Percentiles rank a stretch among this genome's conserved stretches.
Conservation (phyloP, 1,140 invertebrate species). For the Conopomorpha cramerella region DNA sequence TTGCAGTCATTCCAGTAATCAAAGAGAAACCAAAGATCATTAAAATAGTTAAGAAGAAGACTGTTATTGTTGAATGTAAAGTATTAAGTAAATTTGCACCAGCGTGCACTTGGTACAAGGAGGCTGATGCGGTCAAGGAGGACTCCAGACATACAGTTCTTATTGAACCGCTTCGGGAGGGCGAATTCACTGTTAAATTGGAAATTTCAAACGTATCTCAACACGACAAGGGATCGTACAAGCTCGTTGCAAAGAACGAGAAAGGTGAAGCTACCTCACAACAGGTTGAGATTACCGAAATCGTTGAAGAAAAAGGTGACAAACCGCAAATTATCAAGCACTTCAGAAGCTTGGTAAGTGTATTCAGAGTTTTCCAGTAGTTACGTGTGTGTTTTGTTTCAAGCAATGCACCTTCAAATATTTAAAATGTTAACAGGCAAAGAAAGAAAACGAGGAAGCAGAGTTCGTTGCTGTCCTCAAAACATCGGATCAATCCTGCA, state of each 20-base stretch:
- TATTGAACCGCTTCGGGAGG: conserved; percentile 80
- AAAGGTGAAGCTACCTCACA: conserved; percentile 93
- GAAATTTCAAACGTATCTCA: conserved; percentile 81
- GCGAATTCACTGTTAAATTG: conserved; percentile 85
- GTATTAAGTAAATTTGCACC: conserved; percentile 88
- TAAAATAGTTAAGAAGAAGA: conserved; percentile 87
- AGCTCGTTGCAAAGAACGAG: conserved; percentile 89
- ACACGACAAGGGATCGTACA: conserved; percentile 86
- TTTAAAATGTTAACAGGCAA: conserved; percentile 35
- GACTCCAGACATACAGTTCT: conserved; percentile 74
- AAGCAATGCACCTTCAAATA: no score
- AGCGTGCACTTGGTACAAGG: conserved; percentile 89
- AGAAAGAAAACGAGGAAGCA: conserved; percentile 73
- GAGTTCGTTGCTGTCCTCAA: conserved; percentile 78
- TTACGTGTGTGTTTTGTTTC: no score
- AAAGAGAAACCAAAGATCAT: conserved; percentile 90
- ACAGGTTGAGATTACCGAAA: conserved; percentile 82
- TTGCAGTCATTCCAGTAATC: conserved; percentile 88
- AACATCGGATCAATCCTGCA: conserved; percentile 75
- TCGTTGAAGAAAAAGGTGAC: conserved; percentile 74
- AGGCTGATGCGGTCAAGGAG: conserved; percentile 76
- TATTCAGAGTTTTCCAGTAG: neutral
- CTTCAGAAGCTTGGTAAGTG: conserved; percentile 73
- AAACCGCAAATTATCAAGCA: conserved; percentile 75
- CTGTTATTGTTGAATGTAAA: conserved; percentile 87